Conservation (phyloP, 2,888 invertebrate species). For the Aromia moschata region DNA sequence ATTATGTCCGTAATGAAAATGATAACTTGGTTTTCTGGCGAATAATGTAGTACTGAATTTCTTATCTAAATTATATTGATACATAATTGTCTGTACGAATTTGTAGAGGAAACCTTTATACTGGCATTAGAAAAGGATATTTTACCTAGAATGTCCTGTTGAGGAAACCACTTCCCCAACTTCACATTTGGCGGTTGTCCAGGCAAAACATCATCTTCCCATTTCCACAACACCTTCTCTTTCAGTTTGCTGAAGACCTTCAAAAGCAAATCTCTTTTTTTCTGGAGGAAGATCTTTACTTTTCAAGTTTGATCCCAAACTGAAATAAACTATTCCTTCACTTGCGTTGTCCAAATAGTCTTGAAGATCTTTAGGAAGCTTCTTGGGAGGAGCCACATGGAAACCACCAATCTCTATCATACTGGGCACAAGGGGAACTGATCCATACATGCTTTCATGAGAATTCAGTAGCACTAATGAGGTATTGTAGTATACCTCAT, state of each 20-base stretch:
- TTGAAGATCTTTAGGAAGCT: slow-evolving; percentile 62
- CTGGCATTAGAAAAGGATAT: too few relatives aligned
- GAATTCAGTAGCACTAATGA: slow-evolving; percentile 52
- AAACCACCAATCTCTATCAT: slow-evolving; percentile 69
- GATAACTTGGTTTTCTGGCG: slow-evolving; percentile 56
- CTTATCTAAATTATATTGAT: too few relatives aligned
- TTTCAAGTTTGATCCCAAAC: slow-evolving; percentile 69
- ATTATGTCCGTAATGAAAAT: background rate
- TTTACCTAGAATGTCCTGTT: slow-evolving; percentile 62
- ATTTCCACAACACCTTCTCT: slow-evolving; percentile 75
- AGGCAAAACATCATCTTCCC: slow-evolving; percentile 60
- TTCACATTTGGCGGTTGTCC: slow-evolving; percentile 59
- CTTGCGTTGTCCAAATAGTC: slow-evolving; percentile 65
- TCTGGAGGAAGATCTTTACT: slow-evolving; percentile 66
- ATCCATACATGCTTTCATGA: slow-evolving; percentile 65
- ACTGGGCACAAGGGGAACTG: slow-evolving; percentile 67
- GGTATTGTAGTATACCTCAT: slow-evolving; percentile 45
- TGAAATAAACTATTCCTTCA: slow-evolving; percentile 68
- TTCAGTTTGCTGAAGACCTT: slow-evolving; percentile 69
- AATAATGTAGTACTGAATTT: too few relatives aligned
- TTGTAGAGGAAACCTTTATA: too few relatives aligned
- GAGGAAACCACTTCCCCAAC: slow-evolving; percentile 54
- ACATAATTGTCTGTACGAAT: too few relatives aligned
- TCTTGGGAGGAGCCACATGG: slow-evolving; percentile 57
- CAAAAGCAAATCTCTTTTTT: slow-evolving; percentile 65